Conservation (phyloP, 2,888 invertebrate genomes). For the Harpalus rubripes region DNA sequence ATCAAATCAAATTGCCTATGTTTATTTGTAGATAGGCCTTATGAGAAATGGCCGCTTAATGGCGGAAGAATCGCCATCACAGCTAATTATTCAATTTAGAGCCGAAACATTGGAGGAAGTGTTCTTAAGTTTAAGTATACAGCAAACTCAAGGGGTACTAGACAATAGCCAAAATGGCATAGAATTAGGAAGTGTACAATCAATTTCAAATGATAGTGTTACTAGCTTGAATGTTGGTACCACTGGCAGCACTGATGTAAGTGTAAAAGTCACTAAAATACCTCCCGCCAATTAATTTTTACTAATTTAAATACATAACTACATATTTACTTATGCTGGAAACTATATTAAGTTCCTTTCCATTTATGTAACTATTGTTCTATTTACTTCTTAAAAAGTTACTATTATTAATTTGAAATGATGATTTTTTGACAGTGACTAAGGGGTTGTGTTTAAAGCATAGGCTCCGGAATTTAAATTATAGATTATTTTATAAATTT, state of each 20-base stretch:
- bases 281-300: too few species aligned
- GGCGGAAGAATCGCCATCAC: constrained; percentile 90
- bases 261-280: background rate
- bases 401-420: too few species aligned
- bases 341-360: too few species aligned
- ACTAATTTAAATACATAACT: too few species aligned
- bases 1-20: background rate
- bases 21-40: constrained; percentile 87
- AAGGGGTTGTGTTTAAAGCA: too few species aligned
- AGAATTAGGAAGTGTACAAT: constrained; percentile 64
- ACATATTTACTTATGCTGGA: too few species aligned
- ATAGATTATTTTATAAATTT: too few species aligned
- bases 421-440: too few species aligned
- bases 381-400: too few species aligned
- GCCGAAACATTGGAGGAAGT: constrained; percentile 91
- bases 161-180: constrained; percentile 65
- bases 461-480: too few species aligned
- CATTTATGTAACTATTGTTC: too few species aligned
- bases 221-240: constrained; percentile 38
- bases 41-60: constrained; percentile 91
- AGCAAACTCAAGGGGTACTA: constrained; percentile 78
- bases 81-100: constrained; percentile 84
- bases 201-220: constrained; percentile 34
- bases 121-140: constrained; percentile 88
- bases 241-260: constrained; percentile 69